Conservation (phyloP, 2,888 invertebrate species). For the Drosophila robusta region DNA sequence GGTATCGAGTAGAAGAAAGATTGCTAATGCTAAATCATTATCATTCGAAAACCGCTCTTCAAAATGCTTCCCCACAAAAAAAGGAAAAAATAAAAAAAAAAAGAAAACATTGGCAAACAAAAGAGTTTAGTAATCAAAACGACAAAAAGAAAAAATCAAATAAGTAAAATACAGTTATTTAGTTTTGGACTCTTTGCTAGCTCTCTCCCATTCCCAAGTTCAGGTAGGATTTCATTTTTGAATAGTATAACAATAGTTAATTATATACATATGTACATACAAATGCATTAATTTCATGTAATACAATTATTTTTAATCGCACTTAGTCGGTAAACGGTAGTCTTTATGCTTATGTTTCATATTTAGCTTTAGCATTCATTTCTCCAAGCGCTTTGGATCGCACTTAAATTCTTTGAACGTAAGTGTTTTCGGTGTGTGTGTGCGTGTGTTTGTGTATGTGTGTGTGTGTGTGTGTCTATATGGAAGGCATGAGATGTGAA, state of each 20-base stretch:
- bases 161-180: slow-evolving; percentile 55
- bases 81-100: slow-evolving; percentile 36
- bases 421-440: slow-evolving; percentile 16
- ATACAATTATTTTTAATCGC: slow-evolving; percentile 50
- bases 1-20: slow-evolving; percentile 70
- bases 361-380: slow-evolving; percentile 80
- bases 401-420: slow-evolving; percentile 47
- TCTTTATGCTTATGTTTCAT: slow-evolving; percentile 47
- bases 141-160: slow-evolving; percentile 46
- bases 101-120: slow-evolving; percentile 44
- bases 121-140: slow-evolving; percentile 56
- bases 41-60: slow-evolving; percentile 63
- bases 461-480: slow-evolving; percentile 8
- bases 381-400: slow-evolving; percentile 62
- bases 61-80: slow-evolving; percentile 41
- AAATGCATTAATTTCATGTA: slow-evolving; percentile 54
- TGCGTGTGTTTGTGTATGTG: slow-evolving; percentile 2
- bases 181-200: slow-evolving; percentile 83
- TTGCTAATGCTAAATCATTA: slow-evolving; percentile 79
- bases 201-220: slow-evolving; percentile 86
- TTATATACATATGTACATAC: slow-evolving; percentile 54
- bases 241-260: slow-evolving; percentile 71
- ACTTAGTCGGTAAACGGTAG: slow-evolving; percentile 60
- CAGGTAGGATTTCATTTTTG: slow-evolving; percentile 82
- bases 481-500: slow-evolving; percentile 49